Percentiles rank a stretch among this genome's conserved stretches.
phyloP scores from a whole-genome alignment of 2,888 invertebrate genomes.

The Schizaphis graminum region DNA sequence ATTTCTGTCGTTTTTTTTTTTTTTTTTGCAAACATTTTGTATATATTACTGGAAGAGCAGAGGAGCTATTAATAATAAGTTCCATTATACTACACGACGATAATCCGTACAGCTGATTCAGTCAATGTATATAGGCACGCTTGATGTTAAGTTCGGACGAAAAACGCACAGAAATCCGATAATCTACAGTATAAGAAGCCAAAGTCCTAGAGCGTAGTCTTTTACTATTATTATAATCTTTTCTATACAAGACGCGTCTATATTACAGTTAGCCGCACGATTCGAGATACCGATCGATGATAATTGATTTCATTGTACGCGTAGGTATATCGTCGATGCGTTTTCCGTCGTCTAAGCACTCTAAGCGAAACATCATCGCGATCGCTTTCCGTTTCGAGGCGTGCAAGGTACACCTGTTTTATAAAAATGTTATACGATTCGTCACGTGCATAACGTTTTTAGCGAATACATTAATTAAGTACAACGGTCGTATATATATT shows the following conservation, averaged over 20 bases:
- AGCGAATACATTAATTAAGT: not conserved
- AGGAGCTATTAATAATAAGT: not conserved
- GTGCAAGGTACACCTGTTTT: not conserved
- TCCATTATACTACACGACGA: not conserved
- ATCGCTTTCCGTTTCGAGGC: not conserved
- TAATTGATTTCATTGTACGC: not conserved
- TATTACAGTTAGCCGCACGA: not conserved
- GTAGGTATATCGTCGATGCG: not conserved
- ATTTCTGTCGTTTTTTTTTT: slow-evolving; percentile 11
- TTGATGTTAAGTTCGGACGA: not conserved
- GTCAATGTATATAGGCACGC: not conserved
- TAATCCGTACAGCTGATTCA: not conserved
- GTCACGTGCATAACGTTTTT: not conserved
- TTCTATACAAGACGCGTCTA: not conserved
- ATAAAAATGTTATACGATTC: not conserved
- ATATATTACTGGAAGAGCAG: not conserved
- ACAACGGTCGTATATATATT: not conserved
- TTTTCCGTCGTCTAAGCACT: not conserved
- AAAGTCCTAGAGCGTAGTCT: not conserved
- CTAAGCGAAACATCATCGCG: not conserved
- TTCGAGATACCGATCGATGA: not conserved
- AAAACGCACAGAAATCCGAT: not conserved
- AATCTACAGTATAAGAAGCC: not conserved
- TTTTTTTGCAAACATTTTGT: not conserved
- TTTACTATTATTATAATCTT: not conserved